Evolutionary conservation across 2,888 invertebrate species (phyloP).

Genomic region (Sarcophaga variegata): DNA sequence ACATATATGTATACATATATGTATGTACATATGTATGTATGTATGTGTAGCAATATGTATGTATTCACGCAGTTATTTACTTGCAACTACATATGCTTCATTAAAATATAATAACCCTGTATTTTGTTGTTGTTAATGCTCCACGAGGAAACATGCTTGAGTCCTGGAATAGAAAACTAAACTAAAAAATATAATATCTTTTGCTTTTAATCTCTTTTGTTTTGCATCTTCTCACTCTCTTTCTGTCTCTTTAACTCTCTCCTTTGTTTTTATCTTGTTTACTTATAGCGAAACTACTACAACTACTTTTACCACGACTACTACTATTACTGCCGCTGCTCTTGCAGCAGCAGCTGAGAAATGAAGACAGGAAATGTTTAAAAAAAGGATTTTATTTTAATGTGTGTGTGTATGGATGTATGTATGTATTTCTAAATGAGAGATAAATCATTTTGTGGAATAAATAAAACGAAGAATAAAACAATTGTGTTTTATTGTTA

Average conservation of each 20-base stretch:
- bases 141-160: not conserved
- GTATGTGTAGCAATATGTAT: not conserved
- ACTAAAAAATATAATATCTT: not conserved
- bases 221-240: not conserved
- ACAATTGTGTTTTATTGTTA: conserved; percentile 59
- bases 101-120: conserved; percentile 79
- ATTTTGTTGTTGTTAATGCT: not conserved
- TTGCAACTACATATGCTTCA: conserved; percentile 65
- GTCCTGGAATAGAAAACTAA: not conserved
- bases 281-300: conserved; percentile 31
- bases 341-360: conserved; percentile 39
- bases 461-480: conserved; percentile 65
- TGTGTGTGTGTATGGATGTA: not conserved
- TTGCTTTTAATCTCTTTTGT: not conserved
- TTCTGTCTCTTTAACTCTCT: not conserved
- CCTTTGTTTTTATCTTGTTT: not conserved
- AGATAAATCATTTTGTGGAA: conserved; percentile 78
- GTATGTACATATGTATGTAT: not conserved
- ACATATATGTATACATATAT: not conserved
- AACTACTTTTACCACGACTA: not conserved
- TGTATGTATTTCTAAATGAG: conserved; percentile 60
- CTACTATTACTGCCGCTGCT: too few relatives aligned
- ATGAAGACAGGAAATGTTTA: conserved; percentile 47
- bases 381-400: conserved; percentile 49
- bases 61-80: not conserved